A percentile compares a stretch with the other conserved stretches of the same genome.
phyloP scores from a whole-genome alignment of 2,113 vertebrate species.

The Chionomys nivalis region DNA sequence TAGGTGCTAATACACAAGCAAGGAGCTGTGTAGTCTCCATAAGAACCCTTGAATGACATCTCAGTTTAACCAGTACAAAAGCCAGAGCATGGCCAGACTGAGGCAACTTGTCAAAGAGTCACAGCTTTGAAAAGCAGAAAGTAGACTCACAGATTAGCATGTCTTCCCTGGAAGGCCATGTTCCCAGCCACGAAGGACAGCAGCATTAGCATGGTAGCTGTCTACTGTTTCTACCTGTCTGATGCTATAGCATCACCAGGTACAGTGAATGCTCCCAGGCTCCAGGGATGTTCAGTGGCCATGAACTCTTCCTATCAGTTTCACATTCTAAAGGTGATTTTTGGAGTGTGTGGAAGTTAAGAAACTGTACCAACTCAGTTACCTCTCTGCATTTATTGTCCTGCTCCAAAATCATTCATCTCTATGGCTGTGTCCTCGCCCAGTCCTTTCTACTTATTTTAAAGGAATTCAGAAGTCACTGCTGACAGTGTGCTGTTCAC shows the following conservation, averaged over 20 bases:
- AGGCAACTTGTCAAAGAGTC: not conserved
- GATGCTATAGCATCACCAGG: too few relatives aligned
- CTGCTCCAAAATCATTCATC: not conserved
- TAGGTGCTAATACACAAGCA: not conserved
- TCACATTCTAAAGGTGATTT: not conserved
- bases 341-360: not conserved
- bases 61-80: constrained; percentile 6
- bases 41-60: not conserved
- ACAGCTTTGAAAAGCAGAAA: not conserved
- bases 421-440: not conserved
- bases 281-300: not conserved
- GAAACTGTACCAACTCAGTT: not conserved
- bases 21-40: not conserved
- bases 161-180: not conserved
- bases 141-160: not conserved
- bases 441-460: not conserved
- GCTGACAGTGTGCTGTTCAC: not conserved
- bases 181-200: not conserved
- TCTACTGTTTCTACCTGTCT: not conserved
- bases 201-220: too few relatives aligned
- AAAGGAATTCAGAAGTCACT: not conserved
- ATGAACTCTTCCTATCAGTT: not conserved
- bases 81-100: not conserved
- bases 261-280: not conserved
- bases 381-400: not conserved